These are phyloP conservation scores for Oscheius sp. DNA, from an alignment of 2,888 invertebrate species.

Conservation along the genomic window DNA sequence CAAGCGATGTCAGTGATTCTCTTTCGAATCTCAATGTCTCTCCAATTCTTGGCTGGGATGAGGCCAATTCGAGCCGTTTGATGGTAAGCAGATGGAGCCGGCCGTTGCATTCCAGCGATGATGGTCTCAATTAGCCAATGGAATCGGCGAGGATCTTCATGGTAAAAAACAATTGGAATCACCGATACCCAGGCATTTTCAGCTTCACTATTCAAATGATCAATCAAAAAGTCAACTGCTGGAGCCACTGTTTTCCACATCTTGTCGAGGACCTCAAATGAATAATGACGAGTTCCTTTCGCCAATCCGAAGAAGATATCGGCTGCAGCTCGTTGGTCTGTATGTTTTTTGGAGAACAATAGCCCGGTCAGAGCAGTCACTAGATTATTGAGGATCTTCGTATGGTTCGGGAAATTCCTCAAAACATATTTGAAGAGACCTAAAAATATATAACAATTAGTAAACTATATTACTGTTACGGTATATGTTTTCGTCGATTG, in stretches of 20 bases:
- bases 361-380: slow-evolving; percentile 22
- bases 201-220: slow-evolving; percentile 36
- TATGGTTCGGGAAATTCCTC: slow-evolving; percentile 42
- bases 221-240: slow-evolving; percentile 32
- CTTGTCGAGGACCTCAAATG: slow-evolving; percentile 34
- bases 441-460: no score
- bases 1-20: slow-evolving; percentile 39
- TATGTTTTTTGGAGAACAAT: slow-evolving; percentile 32
- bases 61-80: slow-evolving; percentile 32
- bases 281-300: slow-evolving; percentile 39
- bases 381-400: slow-evolving; percentile 32
- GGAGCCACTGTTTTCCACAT: slow-evolving; percentile 46
- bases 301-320: slow-evolving; percentile 49
- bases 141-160: slow-evolving; percentile 39
- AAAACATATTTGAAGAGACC: slow-evolving; percentile 41
- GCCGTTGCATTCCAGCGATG: slow-evolving; percentile 30
- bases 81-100: slow-evolving; percentile 20
- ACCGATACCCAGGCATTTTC: slow-evolving; percentile 32
- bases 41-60: slow-evolving; percentile 37
- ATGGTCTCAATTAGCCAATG: slow-evolving; percentile 50
- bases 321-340: slow-evolving; percentile 40
- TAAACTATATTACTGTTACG: no score
- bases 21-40: slow-evolving; percentile 38
- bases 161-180: slow-evolving; percentile 2
- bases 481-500: slow-evolving; percentile 19